A percentile compares a stretch with the other conserved stretches of the same genome.
Conservation (phyloP, 2,797 vertebrate genomes). For the Hydrocynus forskahlii region DNA sequence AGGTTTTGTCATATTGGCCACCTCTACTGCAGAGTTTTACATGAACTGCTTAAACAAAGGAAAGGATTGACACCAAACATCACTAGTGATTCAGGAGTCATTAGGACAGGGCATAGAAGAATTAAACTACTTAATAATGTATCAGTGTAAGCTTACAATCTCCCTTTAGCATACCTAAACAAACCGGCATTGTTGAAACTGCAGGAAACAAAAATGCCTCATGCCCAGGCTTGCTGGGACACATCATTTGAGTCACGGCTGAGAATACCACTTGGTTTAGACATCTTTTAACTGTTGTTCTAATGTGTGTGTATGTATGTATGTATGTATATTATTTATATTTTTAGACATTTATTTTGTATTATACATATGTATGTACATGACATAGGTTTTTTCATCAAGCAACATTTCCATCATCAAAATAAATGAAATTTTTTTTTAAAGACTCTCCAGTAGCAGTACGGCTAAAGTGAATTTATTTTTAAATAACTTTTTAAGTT, state of each 20-base stretch:
- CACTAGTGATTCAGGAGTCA: background rate
- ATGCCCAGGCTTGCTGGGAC: slow-evolving; percentile 35
- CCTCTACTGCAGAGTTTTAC: background rate
- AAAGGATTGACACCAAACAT: background rate
- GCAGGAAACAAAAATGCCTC: slow-evolving; percentile 22
- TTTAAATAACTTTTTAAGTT: background rate
- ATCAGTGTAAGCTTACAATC: background rate
- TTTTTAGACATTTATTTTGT: too few species aligned
- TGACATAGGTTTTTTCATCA: too few species aligned
- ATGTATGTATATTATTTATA: background rate
- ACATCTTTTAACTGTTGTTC: background rate
- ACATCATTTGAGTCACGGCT: slow-evolving; percentile 13
- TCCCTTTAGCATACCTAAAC: slow-evolving; percentile 15
- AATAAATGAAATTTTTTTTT: too few species aligned
- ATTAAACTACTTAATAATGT: background rate
- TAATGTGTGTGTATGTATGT: too few species aligned
- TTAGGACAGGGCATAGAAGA: background rate
- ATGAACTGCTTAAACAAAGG: background rate
- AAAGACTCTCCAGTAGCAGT: too few species aligned
- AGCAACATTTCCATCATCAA: too few species aligned
- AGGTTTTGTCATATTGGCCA: too few species aligned
- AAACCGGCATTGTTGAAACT: slow-evolving; percentile 24
- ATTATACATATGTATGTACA: too few species aligned
- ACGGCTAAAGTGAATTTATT: too few species aligned
- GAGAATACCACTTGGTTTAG: slow-evolving; percentile 1